phyloP scores from a whole-genome alignment of 2,797 vertebrate genomes.

The Craterocephalus amniculus region DNA sequence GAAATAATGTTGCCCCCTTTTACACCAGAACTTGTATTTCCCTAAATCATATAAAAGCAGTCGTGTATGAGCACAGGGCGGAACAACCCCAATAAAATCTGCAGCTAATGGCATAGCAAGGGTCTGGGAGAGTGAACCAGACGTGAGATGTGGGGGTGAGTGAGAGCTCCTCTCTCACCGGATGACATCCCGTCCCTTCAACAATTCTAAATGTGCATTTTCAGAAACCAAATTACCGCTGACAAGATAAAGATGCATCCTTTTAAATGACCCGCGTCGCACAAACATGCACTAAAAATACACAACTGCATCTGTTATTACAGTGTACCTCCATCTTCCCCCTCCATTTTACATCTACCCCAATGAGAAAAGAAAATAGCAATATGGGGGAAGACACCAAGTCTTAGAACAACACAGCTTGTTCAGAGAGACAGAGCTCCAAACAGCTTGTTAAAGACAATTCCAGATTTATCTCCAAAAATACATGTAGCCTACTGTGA shows the following conservation, averaged over 20 bases:
- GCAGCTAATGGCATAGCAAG: conserved; percentile 42
- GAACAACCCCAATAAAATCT: conserved; percentile 58
- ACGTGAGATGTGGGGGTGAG: conserved; percentile 28
- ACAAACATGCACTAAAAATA: conserved; percentile 22
- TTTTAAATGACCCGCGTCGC: neutral
- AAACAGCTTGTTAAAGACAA: conserved; percentile 16
- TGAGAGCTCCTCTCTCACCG: conserved; percentile 21
- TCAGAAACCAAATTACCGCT: neutral
- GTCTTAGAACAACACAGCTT: conserved; percentile 32
- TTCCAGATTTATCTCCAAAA: conserved; percentile 14
- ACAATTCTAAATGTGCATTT: conserved; percentile 12
- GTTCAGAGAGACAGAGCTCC: conserved; percentile 4
- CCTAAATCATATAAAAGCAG: conserved; percentile 31
- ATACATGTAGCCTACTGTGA: conserved; percentile 11
- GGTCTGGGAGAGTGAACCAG: conserved; percentile 31
- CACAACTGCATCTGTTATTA: conserved; percentile 50
- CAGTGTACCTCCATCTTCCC: conserved; percentile 69
- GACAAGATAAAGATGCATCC: neutral
- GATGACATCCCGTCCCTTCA: conserved; percentile 9
- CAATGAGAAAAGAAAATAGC: conserved; percentile 37
- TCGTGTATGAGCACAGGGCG: conserved; percentile 22
- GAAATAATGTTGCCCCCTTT: conserved; percentile 8
- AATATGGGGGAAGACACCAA: conserved; percentile 54
- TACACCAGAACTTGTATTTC: conserved; percentile 9
- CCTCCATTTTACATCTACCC: conserved; percentile 73